phyloP scores from a whole-genome alignment of 2,888 invertebrate species.

The Mallateleia sp. region DNA sequence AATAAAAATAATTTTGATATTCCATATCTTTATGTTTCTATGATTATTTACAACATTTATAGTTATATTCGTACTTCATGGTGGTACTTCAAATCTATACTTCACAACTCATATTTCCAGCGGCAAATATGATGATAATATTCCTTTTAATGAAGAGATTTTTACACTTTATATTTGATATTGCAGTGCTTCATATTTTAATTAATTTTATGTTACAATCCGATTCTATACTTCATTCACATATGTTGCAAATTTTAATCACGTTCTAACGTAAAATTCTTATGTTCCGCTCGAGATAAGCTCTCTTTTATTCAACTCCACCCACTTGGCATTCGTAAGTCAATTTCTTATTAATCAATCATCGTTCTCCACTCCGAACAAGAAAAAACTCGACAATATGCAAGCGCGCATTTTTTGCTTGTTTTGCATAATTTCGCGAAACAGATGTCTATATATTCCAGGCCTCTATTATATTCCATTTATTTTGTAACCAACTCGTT shows the following conservation, averaged over 20 bases:
- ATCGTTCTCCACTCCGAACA: neutral
- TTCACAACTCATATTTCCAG: neutral
- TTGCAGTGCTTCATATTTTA: too few relatives aligned
- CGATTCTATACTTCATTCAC: neutral
- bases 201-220: too few relatives aligned
- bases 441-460: slow-evolving; percentile 57
- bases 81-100: too few relatives aligned
- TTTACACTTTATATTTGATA: too few relatives aligned
- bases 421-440: slow-evolving; percentile 62
- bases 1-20: too few relatives aligned
- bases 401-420: slow-evolving; percentile 44
- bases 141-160: too few relatives aligned
- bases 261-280: neutral
- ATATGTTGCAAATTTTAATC: neutral
- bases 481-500: slow-evolving; percentile 38
- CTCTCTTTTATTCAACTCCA: neutral
- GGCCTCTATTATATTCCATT: slow-evolving; percentile 49
- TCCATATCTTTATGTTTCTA: too few relatives aligned
- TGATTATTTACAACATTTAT: too few relatives aligned
- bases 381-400: slow-evolving; percentile 29
- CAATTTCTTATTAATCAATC: slow-evolving; percentile 44
- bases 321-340: slow-evolving; percentile 24
- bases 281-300: slow-evolving; percentile 43
- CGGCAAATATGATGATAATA: too few relatives aligned
- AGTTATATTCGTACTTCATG: too few relatives aligned